These are phyloP conservation scores for Plecotus auritus DNA, from an alignment of 2,113 vertebrate species.

Conservation along the genomic window DNA sequence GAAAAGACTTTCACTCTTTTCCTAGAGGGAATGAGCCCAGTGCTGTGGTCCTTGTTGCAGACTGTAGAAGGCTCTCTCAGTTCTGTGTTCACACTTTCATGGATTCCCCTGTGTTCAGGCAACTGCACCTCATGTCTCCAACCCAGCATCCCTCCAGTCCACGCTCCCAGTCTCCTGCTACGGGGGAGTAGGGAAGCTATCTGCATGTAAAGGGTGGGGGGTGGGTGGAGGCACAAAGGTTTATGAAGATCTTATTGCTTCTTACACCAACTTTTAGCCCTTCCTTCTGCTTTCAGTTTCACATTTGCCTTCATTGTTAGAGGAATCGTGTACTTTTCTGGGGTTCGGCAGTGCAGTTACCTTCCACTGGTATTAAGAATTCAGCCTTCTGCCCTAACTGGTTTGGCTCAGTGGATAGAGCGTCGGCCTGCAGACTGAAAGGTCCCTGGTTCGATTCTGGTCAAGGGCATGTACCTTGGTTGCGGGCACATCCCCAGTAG, in stretches of 20 bases:
- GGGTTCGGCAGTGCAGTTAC: neutral
- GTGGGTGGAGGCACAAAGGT: neutral
- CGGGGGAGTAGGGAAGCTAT: accelerated
- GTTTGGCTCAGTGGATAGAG: too few relatives aligned
- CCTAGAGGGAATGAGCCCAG: neutral
- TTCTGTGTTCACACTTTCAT: neutral
- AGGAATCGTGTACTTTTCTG: neutral
- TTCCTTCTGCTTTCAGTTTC: neutral
- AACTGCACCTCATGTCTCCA: too few relatives aligned
- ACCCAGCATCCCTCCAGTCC: neutral
- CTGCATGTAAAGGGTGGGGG: neutral
- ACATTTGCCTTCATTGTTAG: neutral
- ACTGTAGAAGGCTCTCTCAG: neutral
- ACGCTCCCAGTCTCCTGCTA: neutral
- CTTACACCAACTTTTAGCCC: neutral
- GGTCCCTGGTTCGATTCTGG: too few relatives aligned
- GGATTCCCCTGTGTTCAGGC: neutral
- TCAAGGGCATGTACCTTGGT: too few relatives aligned
- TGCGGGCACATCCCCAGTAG: too few relatives aligned
- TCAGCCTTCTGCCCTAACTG: neutral
- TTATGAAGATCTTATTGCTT: neutral
- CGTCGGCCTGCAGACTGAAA: too few relatives aligned
- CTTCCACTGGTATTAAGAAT: neutral
- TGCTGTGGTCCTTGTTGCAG: neutral
- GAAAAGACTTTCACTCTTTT: neutral